Conservation (phyloP, 2,888 invertebrate genomes). For the Icerya purchasi region DNA sequence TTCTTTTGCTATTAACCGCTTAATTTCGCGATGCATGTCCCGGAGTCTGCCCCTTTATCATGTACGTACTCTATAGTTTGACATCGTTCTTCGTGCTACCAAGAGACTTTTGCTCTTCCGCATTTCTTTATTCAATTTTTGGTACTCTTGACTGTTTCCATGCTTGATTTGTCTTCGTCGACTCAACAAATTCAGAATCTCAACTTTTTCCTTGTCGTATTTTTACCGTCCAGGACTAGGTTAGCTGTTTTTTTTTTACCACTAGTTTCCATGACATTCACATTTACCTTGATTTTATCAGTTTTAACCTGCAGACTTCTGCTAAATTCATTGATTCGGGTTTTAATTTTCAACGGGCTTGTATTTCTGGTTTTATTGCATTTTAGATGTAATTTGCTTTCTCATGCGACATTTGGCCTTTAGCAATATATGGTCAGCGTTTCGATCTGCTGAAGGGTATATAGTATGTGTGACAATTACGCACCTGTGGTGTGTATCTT, state of each 20-base stretch:
- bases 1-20: neutral
- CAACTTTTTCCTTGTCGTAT: no score
- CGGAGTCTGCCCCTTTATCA: neutral
- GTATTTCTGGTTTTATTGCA: neutral
- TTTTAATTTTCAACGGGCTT: neutral
- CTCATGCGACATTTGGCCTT: neutral
- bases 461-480: neutral
- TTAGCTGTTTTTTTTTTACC: neutral
- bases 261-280: neutral
- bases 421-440: neutral
- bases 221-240: no score
- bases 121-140: neutral
- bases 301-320: neutral
- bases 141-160: neutral
- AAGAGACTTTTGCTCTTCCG: no score
- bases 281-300: neutral
- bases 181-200: no score
- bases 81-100: neutral
- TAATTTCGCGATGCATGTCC: neutral
- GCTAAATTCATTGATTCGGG: neutral
- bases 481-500: neutral
- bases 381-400: neutral
- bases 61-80: neutral
- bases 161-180: neutral
- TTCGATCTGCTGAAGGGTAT: neutral